Evolutionary conservation across 2,113 vertebrate species (phyloP), one percentile per base, ranked within the genome.

Genomic region (Micronycteris hirsuta): DNA sequence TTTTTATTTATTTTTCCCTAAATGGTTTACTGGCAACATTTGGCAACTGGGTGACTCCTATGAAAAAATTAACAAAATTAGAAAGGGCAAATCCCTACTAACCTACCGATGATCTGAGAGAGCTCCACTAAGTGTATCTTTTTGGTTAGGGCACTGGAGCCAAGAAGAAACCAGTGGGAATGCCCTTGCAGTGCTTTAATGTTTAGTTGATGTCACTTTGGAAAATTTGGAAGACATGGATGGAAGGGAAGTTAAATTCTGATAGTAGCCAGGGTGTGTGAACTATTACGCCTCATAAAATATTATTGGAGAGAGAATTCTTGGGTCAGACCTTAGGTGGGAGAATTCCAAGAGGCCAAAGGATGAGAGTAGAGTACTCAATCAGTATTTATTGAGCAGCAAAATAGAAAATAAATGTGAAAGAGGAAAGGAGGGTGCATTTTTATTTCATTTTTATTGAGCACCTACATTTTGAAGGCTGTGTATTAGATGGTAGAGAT

Each of bases 391-490:
- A 68, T 8, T 31, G 13, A 80, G 9, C 67, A 68, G 86, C 9
- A 82, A 38, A 87, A 82, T 82, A n/a, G 16, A 86, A 93, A 82
- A 77, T 82, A 74, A 78, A 71, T 43, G n/a, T 73, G 63, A 91
- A 26, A 67, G 14, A 43, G 22, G 16, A 77, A 36, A 41, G 3
- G 7, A 65, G 7, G 8, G 28, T 95, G 36, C 17, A 49, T 82
- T n/a, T n/a, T n/a, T n/a, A n/a, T n/a, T n/a, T n/a, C 70, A 61
- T 80, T 58, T 19, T 9, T 93, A 41, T 41, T 31, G n/a, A 77
- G 1, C 33, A 49, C 14, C 20, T 54, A 94, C 9, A 24, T 81
- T 22, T 76, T 89, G 24, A 96, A 76, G 45, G 12, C 5, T 61
- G 36, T 61, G 7, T 86, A 28, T 83, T 73, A 80, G 92, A 68